These are phyloP conservation scores for Numenius arquata DNA, from an alignment of 2,113 vertebrate genomes.

Conservation along the genomic window DNA sequence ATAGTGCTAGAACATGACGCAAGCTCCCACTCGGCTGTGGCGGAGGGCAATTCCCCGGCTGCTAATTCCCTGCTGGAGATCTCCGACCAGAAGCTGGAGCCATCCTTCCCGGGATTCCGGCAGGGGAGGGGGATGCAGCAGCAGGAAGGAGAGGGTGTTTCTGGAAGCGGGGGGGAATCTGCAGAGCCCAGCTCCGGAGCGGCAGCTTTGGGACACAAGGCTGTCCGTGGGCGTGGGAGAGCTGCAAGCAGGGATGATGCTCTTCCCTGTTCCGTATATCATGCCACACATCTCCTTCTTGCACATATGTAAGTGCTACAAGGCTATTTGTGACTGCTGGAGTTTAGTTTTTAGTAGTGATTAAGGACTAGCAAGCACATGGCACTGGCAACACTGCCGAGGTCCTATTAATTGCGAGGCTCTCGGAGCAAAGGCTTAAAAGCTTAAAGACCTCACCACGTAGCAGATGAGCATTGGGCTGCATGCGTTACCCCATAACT, in stretches of 20 bases:
- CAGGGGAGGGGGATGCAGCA: fast-evolving
- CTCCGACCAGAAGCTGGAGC: not conserved
- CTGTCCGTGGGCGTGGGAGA: not conserved
- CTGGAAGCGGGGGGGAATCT: not conserved
- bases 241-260: not conserved
- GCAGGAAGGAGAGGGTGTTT: not conserved
- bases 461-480: not conserved
- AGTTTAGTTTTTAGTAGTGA: not conserved
- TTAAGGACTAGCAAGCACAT: not conserved
- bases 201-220: not conserved
- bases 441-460: not conserved
- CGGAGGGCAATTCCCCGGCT: not conserved
- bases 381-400: not conserved
- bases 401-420: not conserved
- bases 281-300: not conserved
- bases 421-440: not conserved
- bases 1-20: not conserved
- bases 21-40: not conserved
- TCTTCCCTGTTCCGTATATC: no score
- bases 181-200: not conserved
- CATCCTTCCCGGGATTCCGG: not conserved
- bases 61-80: not conserved
- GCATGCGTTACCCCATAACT: fast-evolving
- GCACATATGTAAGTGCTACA: fast-evolving
- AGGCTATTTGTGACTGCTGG: not conserved